These are phyloP conservation scores for Oceanodroma leucorhoa DNA, from an alignment of 2,797 vertebrate species.

Conservation along the genomic window DNA sequence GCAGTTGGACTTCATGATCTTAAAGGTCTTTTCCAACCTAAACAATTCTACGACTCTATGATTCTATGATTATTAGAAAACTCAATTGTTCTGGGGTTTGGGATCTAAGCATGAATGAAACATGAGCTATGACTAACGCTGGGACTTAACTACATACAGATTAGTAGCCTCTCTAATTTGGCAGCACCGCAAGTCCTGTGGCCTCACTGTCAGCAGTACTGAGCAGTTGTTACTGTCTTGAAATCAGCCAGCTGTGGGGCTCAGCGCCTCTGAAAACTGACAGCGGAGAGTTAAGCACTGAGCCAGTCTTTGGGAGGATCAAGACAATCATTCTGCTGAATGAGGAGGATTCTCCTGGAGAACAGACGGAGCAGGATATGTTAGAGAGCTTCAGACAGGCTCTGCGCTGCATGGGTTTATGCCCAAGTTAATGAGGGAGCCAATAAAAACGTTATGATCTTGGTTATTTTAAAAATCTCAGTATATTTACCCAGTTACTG, in stretches of 20 bases:
- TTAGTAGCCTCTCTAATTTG: not conserved
- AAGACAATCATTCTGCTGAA: not conserved
- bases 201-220: not conserved
- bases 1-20: too few species aligned
- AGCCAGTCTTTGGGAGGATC: not conserved
- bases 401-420: not conserved
- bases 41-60: too few species aligned
- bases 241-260: not conserved
- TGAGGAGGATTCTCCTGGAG: not conserved
- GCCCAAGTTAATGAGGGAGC: not conserved
- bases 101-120: not conserved
- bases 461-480: not conserved
- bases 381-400: not conserved
- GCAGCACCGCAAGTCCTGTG: not conserved
- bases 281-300: accelerated
- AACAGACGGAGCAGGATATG: not conserved
- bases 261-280: not conserved
- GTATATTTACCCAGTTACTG: not conserved
- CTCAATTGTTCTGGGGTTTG: not conserved
- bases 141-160: not conserved
- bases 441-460: not conserved
- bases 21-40: too few species aligned
- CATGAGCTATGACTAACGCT: not conserved
- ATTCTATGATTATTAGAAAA: not conserved
- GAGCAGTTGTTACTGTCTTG: not conserved